phyloP scores from a whole-genome alignment of 2,797 vertebrate species.

The Enteromius anoplus region DNA sequence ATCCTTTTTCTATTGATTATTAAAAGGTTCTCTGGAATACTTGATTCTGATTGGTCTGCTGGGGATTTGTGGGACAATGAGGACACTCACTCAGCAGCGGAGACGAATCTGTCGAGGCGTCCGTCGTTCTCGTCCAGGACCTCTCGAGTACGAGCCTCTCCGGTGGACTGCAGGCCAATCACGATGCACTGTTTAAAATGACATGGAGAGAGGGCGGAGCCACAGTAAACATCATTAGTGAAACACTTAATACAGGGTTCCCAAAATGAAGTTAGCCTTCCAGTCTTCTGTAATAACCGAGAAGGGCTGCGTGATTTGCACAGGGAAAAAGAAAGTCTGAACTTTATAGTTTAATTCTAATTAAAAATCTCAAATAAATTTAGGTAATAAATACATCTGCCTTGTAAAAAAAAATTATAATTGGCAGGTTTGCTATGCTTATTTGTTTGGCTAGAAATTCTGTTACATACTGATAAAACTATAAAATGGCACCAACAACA shows the following conservation, averaged over 20 bases:
- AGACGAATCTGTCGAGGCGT: slow-evolving; percentile 93
- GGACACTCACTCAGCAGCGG: slow-evolving; percentile 91
- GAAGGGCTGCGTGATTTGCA: neutral
- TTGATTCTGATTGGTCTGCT: neutral
- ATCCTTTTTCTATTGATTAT: neutral
- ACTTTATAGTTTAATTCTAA: neutral
- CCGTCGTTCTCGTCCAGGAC: slow-evolving; percentile 96
- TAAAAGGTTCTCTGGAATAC: neutral
- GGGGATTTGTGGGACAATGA: neutral
- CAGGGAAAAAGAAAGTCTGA: neutral
- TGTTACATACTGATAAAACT: neutral
- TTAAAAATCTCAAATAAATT: too few relatives aligned
- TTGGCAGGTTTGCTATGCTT: neutral
- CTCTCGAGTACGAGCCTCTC: slow-evolving; percentile 94
- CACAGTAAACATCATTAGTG: neutral
- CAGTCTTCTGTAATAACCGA: neutral
- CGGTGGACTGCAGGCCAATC: slow-evolving; percentile 95
- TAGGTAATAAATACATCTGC: too few relatives aligned
- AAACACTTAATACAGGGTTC: neutral
- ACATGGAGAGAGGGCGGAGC: neutral
- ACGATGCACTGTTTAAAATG: slow-evolving; percentile 85
- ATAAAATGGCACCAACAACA: neutral
- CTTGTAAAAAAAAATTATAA: neutral
- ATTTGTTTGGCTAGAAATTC: neutral
- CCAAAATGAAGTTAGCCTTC: neutral